Conservation (phyloP, 2,113 vertebrate species). For the Ammodramus savannarum region DNA sequence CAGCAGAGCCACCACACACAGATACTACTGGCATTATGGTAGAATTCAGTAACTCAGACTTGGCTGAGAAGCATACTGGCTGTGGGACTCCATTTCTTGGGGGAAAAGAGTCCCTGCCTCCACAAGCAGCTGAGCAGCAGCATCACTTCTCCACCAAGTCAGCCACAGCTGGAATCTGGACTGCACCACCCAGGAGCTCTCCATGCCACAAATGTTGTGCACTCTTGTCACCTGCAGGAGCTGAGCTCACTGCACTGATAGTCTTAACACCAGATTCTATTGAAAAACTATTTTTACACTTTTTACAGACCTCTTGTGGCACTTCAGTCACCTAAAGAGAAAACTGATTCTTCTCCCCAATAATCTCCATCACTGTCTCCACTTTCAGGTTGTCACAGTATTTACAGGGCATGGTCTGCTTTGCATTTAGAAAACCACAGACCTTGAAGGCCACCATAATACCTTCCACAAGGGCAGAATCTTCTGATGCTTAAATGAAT, state of each 20-base stretch:
- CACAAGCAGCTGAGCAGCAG: rapidly evolving
- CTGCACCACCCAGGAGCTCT: background rate
- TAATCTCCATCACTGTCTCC: background rate
- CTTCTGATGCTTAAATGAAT: background rate
- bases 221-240: background rate
- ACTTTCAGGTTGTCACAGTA: background rate
- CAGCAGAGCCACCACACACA: background rate
- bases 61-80: background rate
- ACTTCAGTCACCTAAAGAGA: background rate
- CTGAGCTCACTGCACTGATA: background rate
- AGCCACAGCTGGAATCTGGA: rapidly evolving
- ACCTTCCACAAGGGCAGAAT: background rate
- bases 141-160: background rate
- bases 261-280: background rate
- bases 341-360: background rate
- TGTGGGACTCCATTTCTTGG: background rate
- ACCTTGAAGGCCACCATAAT: background rate
- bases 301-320: background rate
- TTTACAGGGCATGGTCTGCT: background rate
- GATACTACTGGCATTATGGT: background rate
- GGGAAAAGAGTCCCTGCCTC: background rate
- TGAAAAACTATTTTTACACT: background rate
- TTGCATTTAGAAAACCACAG: background rate
- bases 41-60: background rate
- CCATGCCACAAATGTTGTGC: background rate